Evolutionary conservation across 2,113 vertebrate species (phyloP).

Genomic region (Argyrosomus japonicus): DNA sequence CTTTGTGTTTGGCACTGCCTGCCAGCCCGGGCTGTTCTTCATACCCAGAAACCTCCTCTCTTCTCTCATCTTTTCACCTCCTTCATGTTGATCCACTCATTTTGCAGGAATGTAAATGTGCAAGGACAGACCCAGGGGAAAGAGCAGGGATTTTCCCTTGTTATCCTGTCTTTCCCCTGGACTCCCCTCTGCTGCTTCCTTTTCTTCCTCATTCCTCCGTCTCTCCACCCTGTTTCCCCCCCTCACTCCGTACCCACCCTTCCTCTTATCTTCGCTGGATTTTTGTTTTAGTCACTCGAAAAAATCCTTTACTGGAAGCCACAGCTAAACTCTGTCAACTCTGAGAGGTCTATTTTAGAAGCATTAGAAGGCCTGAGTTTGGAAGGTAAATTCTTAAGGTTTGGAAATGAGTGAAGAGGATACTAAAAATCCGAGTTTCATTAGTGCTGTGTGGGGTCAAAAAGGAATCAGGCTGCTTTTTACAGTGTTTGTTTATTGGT

Average conservation of each 20-base stretch:
- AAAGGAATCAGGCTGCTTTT: constrained; percentile 11
- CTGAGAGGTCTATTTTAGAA: constrained; percentile 35
- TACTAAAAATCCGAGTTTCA: background rate
- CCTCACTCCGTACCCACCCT: constrained; percentile 34
- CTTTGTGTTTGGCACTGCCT: constrained; percentile 51
- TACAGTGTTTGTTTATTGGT: background rate
- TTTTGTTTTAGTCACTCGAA: constrained; percentile 67
- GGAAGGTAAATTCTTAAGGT: constrained; percentile 4
- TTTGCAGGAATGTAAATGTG: constrained; percentile 71
- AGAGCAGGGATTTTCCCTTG: constrained; percentile 83
- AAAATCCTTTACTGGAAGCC: constrained; percentile 57
- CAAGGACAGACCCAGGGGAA: constrained; percentile 71
- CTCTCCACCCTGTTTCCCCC: constrained; percentile 30
- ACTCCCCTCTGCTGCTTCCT: constrained; percentile 63
- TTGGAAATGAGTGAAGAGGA: constrained; percentile 9
- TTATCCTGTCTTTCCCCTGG: constrained; percentile 71
- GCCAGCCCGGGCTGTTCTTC: constrained; percentile 51
- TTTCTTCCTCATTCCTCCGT: constrained; percentile 58
- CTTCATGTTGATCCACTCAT: constrained; percentile 63
- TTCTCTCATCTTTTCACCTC: constrained; percentile 44
- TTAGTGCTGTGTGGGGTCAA: background rate
- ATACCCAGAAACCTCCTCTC: constrained; percentile 38
- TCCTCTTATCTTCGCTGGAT: constrained; percentile 62
- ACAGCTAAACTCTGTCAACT: constrained; percentile 29
- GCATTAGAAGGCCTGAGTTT: constrained; percentile 38